Base-by-base conservation (phyloP, 1,140 invertebrate species). In the Vanessa tameamea region DNA sequence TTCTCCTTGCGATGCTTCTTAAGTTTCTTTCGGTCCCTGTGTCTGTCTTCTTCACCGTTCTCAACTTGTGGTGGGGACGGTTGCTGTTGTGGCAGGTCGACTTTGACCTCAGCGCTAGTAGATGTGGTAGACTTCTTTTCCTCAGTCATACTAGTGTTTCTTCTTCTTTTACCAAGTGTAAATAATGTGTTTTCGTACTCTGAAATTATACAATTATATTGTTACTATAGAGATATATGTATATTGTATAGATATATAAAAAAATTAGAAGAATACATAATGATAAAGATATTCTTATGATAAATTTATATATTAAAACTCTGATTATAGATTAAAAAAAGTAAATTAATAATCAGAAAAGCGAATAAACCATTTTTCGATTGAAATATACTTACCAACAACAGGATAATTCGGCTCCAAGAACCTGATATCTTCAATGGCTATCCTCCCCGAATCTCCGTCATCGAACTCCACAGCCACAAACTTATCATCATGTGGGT, bases 391-490 rank as follows among this genome's bases (percentile, higher is more conserved):
- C 94, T 87, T 82, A 96, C 96, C 96, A 81, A 96, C 95, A 81
- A 96, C 95, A 63, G 98, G 98, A 93, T 98, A 98, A 84, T 98
- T 95, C n/a, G 95, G 95, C n/a, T 98, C 97, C 37, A 99, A 92
- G 53, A 98, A 94, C 59, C 98, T 93, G 65, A 99, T 98, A 86
- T 99, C 97, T 77, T 98, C 96, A 11, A 99, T 91, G 67, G 96
- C 96, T 83, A 99, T 99, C 76, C 96, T 94, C 11, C 98, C 98
- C 71, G 96, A 98, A 87, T 99, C 98, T 0, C 98, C 98, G 89
- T 99, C 98, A 87, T 99, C 98, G 87, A 99, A 99, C 88, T 99
- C 98, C 4, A 99, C 97, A 61, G 96, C 96, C 0, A 99, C 96
- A 83, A 97, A 97, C 81, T 96, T 95, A 59, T 95, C 93, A 79